phyloP scores from a whole-genome alignment of 2,888 invertebrate genomes.

The Cyclophora punctaria region DNA sequence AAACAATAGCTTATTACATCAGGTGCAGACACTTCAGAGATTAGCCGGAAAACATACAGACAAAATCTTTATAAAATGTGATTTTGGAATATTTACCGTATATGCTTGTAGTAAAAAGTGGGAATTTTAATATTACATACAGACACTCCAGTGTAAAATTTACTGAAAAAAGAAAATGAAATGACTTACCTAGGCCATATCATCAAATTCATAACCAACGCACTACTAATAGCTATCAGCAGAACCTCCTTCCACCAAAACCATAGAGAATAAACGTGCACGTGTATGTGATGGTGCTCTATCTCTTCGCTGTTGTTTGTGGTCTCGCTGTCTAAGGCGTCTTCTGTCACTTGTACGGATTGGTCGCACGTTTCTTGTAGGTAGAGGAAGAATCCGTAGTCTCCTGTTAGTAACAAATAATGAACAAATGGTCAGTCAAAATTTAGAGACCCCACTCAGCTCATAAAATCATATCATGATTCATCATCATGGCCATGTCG shows the following conservation, averaged over 20 bases:
- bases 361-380: constrained; percentile 70
- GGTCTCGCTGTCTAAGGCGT: constrained; percentile 27
- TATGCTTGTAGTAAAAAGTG: too few relatives aligned
- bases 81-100: not conserved
- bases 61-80: too few relatives aligned
- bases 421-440: too few relatives aligned
- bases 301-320: constrained; percentile 58
- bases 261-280: constrained; percentile 83
- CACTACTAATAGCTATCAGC: constrained; percentile 83
- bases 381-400: constrained; percentile 85
- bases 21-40: too few relatives aligned
- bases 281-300: constrained; percentile 78
- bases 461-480: too few relatives aligned
- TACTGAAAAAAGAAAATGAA: not conserved
- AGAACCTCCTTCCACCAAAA: constrained; percentile 88
- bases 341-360: constrained; percentile 52
- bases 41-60: too few relatives aligned
- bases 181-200: constrained; percentile 63
- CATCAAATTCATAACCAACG: constrained; percentile 80
- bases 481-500: too few relatives aligned
- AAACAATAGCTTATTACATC: too few relatives aligned
- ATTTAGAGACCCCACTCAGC: too few relatives aligned
- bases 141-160: not conserved
- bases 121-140: too few relatives aligned
- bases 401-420: constrained; percentile 54